These are phyloP conservation scores for Drosophila sp. DNA, from an alignment of 1,140 invertebrate genomes.

Conservation along the genomic window DNA sequence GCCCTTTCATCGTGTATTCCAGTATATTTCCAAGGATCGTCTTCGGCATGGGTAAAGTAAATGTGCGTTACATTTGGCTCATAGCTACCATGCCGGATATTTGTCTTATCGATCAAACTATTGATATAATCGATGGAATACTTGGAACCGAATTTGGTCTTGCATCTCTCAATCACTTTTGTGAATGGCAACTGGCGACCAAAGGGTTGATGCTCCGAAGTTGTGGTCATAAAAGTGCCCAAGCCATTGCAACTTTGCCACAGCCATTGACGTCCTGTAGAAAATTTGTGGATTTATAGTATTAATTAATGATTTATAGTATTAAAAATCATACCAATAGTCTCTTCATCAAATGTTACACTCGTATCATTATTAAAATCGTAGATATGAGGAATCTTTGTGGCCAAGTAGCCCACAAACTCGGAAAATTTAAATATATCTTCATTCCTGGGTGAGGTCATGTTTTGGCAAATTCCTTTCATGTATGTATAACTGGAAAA, in stretches of 20 bases:
- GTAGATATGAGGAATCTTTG: neutral
- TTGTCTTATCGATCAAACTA: conserved; percentile 23
- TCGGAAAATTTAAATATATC: conserved; percentile 20
- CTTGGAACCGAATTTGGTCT: conserved; percentile 24
- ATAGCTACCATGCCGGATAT: conserved; percentile 84
- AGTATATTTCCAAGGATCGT: conserved; percentile 85
- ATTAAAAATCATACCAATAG: neutral
- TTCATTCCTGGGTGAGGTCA: neutral
- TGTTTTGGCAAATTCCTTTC: conserved; percentile 21
- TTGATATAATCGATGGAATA: conserved; percentile 34
- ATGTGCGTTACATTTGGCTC: conserved; percentile 85
- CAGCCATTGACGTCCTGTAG: conserved; percentile 35
- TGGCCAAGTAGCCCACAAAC: neutral
- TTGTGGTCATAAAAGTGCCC: conserved; percentile 31
- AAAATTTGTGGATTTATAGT: too few relatives aligned
- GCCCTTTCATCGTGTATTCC: conserved; percentile 34
- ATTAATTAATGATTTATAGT: neutral
- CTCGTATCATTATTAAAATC: neutral
- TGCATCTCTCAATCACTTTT: conserved; percentile 9
- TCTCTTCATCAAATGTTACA: neutral
- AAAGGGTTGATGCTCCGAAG: conserved; percentile 33
- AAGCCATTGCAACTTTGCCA: conserved; percentile 41
- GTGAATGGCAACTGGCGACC: conserved; percentile 11
- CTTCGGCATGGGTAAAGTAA: conserved; percentile 85
- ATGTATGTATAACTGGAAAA: conserved; percentile 1